Percentiles rank a stretch among this genome's conserved stretches.
Conservation (phyloP, 2,888 invertebrate species). For the Tenthredo amoena region DNA sequence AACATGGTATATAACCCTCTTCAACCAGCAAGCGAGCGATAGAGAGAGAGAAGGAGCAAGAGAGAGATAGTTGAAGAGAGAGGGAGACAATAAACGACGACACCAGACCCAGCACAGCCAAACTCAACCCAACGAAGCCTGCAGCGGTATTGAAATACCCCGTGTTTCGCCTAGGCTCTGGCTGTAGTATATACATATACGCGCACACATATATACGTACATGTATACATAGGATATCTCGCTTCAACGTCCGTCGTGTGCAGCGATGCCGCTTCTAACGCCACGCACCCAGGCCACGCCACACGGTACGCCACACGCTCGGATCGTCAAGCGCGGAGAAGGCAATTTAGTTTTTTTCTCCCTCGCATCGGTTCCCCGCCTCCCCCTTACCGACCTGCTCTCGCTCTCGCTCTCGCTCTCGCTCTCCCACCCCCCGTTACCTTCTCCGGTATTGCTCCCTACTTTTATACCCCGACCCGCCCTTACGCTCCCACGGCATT, state of each 20-base stretch:
- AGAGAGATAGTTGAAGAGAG: neutral
- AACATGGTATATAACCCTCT: constrained; percentile 29
- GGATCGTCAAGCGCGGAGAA: constrained; percentile 17
- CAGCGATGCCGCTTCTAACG: constrained; percentile 71
- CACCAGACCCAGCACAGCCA: constrained; percentile 17
- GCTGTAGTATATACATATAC: neutral
- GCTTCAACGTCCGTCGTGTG: constrained; percentile 63
- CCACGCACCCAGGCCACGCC: constrained; percentile 56
- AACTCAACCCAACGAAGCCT: constrained; percentile 9
- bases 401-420: constrained; percentile 43
- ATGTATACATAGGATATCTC: constrained; percentile 29
- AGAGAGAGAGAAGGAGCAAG: neutral
- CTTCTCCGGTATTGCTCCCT: constrained; percentile 29
- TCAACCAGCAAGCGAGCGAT: neutral
- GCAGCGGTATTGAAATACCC: constrained; percentile 29
- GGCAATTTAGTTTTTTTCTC: constrained; percentile 53
- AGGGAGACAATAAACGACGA: constrained; percentile 3
- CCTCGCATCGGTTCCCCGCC: constrained; percentile 55
- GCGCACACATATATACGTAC: neutral
- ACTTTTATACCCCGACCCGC: constrained; percentile 46
- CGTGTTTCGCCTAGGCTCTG: constrained; percentile 20
- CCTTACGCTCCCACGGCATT: constrained; percentile 48
- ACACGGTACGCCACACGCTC: constrained; percentile 5
- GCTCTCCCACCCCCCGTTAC: constrained; percentile 48
- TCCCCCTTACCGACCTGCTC: constrained; percentile 54